Evolutionary conservation across 2,113 vertebrate species (phyloP).

Genomic region (Scopus umbretta): DNA sequence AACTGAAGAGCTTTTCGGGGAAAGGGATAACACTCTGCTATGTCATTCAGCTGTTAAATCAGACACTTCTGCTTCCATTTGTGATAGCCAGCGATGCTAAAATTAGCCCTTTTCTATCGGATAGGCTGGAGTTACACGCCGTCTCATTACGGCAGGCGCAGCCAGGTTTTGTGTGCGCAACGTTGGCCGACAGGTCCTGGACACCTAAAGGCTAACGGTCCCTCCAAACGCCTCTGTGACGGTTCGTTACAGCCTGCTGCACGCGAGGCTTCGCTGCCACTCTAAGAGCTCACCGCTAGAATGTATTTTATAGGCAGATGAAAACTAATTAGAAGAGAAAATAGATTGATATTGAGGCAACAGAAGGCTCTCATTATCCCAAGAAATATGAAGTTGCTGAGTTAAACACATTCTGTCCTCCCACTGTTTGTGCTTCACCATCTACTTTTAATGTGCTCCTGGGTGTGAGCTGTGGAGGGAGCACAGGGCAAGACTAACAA

Average conservation of each 20-base stretch:
- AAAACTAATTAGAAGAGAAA: neutral
- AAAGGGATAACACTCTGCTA: neutral
- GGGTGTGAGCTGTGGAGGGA: neutral
- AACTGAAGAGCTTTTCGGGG: neutral
- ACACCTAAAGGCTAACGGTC: neutral
- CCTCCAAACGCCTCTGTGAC: neutral
- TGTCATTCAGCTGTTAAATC: neutral
- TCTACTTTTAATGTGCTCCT: neutral
- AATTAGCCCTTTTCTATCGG: neutral
- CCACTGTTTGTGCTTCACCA: neutral
- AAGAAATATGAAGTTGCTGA: neutral
- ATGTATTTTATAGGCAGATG: neutral
- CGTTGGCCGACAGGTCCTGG: neutral
- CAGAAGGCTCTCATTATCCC: neutral
- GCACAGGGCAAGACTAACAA: neutral
- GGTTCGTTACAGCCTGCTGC: neutral
- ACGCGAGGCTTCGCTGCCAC: neutral
- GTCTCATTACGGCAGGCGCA: neutral
- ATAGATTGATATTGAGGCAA: neutral
- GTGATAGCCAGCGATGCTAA: neutral
- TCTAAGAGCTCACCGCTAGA: neutral
- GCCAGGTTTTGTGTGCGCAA: neutral
- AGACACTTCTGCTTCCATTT: neutral
- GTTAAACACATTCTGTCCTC: neutral
- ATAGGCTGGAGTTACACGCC: neutral